phyloP scores from a whole-genome alignment of 1,140 invertebrate species.

The Alviniconcha marisindica region DNA sequence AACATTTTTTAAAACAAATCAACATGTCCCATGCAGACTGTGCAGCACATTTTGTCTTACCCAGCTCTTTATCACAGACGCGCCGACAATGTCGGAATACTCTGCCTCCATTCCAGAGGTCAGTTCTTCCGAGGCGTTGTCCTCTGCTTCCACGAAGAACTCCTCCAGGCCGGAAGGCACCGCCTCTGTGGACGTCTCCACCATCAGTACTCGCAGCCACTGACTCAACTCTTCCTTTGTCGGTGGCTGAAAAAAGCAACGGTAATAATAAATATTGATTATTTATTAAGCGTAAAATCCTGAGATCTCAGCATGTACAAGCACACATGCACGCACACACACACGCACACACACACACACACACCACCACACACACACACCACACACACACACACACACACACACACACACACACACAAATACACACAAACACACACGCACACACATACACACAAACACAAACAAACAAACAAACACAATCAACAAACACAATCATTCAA shows the following conservation, averaged over 20 bases:
- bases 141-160: constrained; percentile 58
- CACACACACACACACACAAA: too few species aligned
- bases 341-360: constrained; percentile 8
- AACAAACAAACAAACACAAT: too few species aligned
- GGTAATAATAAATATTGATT: too few species aligned
- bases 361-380: not conserved
- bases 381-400: too few species aligned
- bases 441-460: too few species aligned
- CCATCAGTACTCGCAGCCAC: constrained; percentile 67
- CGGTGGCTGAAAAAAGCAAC: constrained; percentile 54
- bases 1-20: too few species aligned
- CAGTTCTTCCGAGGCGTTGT: constrained; percentile 44
- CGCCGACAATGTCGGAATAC: constrained; percentile 40
- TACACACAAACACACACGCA: too few species aligned
- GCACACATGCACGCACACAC: not conserved
- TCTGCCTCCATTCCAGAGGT: constrained; percentile 42
- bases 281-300: too few species aligned
- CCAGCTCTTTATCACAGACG: constrained; percentile 47
- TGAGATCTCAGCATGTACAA: too few species aligned
- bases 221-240: constrained; percentile 61
- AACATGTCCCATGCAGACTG: too few species aligned
- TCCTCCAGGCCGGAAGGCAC: constrained; percentile 63
- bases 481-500: too few species aligned
- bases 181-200: constrained; percentile 58
- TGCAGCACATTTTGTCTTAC: too few species aligned